A percentile compares a stretch with the other conserved stretches of the same genome.
phyloP scores from a whole-genome alignment of 2,113 vertebrate genomes.

The Sylvia atricapilla region DNA sequence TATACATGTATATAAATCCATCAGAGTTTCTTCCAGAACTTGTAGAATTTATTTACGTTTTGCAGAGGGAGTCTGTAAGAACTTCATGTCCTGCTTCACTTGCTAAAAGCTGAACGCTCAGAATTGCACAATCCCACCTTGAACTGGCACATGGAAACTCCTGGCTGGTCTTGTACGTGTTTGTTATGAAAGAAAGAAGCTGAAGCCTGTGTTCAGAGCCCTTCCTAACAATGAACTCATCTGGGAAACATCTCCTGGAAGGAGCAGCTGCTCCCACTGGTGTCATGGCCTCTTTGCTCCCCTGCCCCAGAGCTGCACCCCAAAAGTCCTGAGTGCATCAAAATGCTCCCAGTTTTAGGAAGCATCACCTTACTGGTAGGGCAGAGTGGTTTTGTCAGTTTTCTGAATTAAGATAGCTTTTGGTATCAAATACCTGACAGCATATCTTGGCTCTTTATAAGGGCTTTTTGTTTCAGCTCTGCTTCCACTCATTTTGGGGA shows the following conservation, averaged over 20 bases:
- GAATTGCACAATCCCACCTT: conserved; percentile 8
- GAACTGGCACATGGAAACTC: background rate
- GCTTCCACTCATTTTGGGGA: background rate
- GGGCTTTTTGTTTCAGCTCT: background rate
- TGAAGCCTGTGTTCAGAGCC: background rate
- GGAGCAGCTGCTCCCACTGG: background rate
- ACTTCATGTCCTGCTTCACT: background rate
- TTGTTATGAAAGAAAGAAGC: background rate
- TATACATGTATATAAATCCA: background rate
- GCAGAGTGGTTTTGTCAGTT: background rate
- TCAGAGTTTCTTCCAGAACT: background rate
- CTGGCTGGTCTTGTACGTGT: background rate
- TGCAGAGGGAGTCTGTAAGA: background rate
- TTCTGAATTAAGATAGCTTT: background rate
- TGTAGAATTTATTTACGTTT: background rate
- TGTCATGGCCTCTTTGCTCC: fast-evolving
- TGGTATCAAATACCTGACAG: background rate
- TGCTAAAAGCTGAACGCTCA: background rate
- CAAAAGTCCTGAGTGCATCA: background rate
- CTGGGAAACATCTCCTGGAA: background rate
- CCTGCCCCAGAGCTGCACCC: background rate
- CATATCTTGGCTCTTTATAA: background rate
- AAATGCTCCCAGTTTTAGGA: background rate
- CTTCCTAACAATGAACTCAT: background rate
- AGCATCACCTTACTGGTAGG: background rate